Evolutionary conservation across 2,113 vertebrate species (phyloP).

Genomic region (Trinectes maculatus): DNA sequence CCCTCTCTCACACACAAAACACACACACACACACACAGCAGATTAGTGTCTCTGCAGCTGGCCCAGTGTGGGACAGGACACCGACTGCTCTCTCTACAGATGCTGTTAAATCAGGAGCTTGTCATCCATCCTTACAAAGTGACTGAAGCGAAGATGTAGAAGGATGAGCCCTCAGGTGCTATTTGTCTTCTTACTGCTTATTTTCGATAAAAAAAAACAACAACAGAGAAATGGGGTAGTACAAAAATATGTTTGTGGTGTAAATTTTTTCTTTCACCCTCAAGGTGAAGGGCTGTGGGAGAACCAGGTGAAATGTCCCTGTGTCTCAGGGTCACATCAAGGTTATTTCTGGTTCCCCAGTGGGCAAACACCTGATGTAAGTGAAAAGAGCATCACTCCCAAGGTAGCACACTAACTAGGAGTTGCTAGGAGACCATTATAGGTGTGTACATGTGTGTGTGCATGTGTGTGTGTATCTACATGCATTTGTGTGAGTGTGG

Average conservation of each 20-base stretch:
- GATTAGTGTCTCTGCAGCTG: constrained; percentile 46
- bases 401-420: constrained; percentile 74
- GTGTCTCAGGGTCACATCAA: constrained; percentile 55
- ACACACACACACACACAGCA: constrained; percentile 27
- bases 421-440: constrained; percentile 73
- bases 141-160: constrained; percentile 28
- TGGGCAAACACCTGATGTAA: constrained; percentile 69
- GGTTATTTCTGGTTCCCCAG: constrained; percentile 66
- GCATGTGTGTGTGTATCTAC: background rate
- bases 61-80: constrained; percentile 62
- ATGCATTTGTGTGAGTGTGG: background rate
- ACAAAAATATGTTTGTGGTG: background rate
- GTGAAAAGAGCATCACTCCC: constrained; percentile 74
- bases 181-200: constrained; percentile 18
- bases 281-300: constrained; percentile 33
- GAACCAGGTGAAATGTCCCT: constrained; percentile 44
- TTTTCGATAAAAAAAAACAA: background rate
- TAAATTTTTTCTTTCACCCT: background rate
- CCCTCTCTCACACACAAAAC: constrained; percentile 12
- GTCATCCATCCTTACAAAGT: constrained; percentile 46
- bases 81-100: constrained; percentile 42
- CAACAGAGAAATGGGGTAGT: background rate
- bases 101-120: constrained; percentile 41
- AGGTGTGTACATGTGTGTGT: constrained; percentile 17
- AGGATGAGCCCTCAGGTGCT: constrained; percentile 11